phyloP scores from a whole-genome alignment of 2,888 invertebrate genomes.

The Patella caerulea region DNA sequence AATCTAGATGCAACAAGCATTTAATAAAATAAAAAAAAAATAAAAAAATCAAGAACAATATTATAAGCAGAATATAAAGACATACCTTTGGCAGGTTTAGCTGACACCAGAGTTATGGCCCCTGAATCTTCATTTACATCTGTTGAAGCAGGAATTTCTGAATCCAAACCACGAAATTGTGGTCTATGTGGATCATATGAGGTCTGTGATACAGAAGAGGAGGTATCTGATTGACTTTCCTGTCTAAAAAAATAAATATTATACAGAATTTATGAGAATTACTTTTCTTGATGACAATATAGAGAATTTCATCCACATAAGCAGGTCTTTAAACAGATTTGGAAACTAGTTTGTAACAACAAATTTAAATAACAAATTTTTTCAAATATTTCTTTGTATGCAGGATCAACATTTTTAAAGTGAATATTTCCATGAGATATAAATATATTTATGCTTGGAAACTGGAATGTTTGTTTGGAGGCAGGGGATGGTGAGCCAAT shows the following conservation, averaged over 20 bases:
- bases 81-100: slow-evolving; percentile 39
- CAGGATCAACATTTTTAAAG: too few species aligned
- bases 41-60: neutral
- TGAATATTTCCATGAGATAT: too few species aligned
- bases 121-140: slow-evolving; percentile 33
- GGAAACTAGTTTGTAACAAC: too few species aligned
- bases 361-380: too few species aligned
- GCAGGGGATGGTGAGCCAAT: too few species aligned
- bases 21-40: neutral
- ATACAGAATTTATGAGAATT: too few species aligned
- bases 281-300: too few species aligned
- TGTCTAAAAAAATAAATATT: slow-evolving; percentile 30
- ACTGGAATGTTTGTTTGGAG: too few species aligned
- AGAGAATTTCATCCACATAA: too few species aligned
- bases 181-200: slow-evolving; percentile 67
- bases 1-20: neutral
- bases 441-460: too few species aligned
- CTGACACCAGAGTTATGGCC: slow-evolving; percentile 34
- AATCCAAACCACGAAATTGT: slow-evolving; percentile 54
- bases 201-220: slow-evolving; percentile 65
- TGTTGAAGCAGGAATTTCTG: slow-evolving; percentile 59
- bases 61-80: neutral
- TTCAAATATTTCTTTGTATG: too few species aligned
- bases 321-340: too few species aligned
- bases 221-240: slow-evolving; percentile 56